A percentile compares a stretch with the other conserved stretches of the same genome.
These are phyloP conservation scores for Enteromius trimaculatus DNA, from an alignment of 2,797 vertebrate species.

Conservation along the genomic window DNA sequence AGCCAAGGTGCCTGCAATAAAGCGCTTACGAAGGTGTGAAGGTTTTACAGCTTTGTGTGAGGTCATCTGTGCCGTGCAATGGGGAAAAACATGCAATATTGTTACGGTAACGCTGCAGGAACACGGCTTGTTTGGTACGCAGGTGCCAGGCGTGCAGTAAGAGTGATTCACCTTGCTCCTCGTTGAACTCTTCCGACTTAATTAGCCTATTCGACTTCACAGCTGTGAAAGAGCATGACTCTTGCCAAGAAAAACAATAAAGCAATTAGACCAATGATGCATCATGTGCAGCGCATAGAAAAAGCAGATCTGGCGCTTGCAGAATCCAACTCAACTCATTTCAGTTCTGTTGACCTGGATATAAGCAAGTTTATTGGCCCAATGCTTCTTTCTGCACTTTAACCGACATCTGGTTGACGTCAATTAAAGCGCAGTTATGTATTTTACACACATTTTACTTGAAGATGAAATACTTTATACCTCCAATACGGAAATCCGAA, in stretches of 20 bases:
- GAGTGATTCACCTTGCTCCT: constrained; percentile 68
- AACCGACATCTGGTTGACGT: constrained; percentile 58
- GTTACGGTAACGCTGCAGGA: constrained; percentile 71
- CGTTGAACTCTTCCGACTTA: constrained; percentile 57
- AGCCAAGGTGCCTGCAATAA: constrained; percentile 64
- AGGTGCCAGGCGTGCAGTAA: constrained; percentile 70
- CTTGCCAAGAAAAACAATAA: constrained; percentile 59
- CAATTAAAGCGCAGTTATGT: constrained; percentile 25
- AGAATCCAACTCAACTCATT: constrained; percentile 45
- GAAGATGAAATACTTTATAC: constrained; percentile 12
- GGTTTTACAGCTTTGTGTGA: constrained; percentile 67
- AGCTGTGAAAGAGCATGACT: constrained; percentile 48
- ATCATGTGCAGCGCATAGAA: constrained; percentile 43
- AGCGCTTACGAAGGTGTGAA: constrained; percentile 55
- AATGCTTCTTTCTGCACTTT: constrained; percentile 54
- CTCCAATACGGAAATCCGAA: not conserved
- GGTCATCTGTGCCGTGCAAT: constrained; percentile 56
- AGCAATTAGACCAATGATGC: constrained; percentile 52
- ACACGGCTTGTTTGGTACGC: constrained; percentile 62
- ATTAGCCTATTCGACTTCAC: constrained; percentile 54
- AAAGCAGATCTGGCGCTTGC: constrained; percentile 38
- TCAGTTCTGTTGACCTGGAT: constrained; percentile 56
- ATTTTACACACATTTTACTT: constrained; percentile 26
- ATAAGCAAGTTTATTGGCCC: constrained; percentile 58
- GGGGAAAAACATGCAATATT: constrained; percentile 57